Percentiles rank a stretch among this genome's conserved stretches.
phyloP scores from a whole-genome alignment of 2,888 invertebrate species.

The Oconnorella tubifera region DNA sequence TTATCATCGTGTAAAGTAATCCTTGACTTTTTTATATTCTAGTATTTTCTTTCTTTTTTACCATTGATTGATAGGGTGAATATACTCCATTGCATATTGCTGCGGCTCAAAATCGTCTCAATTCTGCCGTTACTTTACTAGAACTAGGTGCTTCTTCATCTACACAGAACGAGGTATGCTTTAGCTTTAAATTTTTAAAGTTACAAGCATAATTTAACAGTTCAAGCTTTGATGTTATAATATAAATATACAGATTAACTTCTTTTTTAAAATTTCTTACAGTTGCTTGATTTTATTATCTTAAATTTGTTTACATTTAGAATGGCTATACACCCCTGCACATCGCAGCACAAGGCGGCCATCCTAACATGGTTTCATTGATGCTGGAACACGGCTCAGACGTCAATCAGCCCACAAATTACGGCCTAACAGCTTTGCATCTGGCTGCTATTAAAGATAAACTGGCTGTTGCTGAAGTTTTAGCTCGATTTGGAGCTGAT shows the following conservation, averaged over 20 bases:
- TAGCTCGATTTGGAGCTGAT: slow-evolving; percentile 12
- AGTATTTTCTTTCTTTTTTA: too few relatives aligned
- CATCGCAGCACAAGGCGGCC: slow-evolving; percentile 12
- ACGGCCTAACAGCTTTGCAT: slow-evolving; percentile 24
- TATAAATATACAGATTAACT: too few relatives aligned
- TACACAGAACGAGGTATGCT: not conserved
- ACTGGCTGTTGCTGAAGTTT: slow-evolving; percentile 14
- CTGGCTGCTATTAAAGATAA: slow-evolving; percentile 18
- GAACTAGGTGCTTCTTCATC: slow-evolving; percentile 9
- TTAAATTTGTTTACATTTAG: not conserved
- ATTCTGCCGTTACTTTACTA: slow-evolving; percentile 6
- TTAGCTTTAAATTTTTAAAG: not conserved
- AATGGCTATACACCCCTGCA: slow-evolving; percentile 23
- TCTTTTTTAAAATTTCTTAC: too few relatives aligned
- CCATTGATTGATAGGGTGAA: too few relatives aligned
- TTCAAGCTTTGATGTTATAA: too few relatives aligned
- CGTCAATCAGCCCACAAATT: slow-evolving; percentile 2
- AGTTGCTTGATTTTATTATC: too few relatives aligned
- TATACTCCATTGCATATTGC: slow-evolving; percentile 21
- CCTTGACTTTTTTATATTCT: too few relatives aligned
- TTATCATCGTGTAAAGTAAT: too few relatives aligned
- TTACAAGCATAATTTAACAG: not conserved
- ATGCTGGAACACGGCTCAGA: slow-evolving; percentile 15
- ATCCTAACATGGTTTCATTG: slow-evolving; percentile 14
- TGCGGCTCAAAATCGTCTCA: slow-evolving; percentile 12